Percentiles rank a stretch among this genome's conserved stretches.
These are phyloP conservation scores for Drosophila orosa DNA, from an alignment of 1,140 invertebrate genomes.

Conservation along the genomic window DNA sequence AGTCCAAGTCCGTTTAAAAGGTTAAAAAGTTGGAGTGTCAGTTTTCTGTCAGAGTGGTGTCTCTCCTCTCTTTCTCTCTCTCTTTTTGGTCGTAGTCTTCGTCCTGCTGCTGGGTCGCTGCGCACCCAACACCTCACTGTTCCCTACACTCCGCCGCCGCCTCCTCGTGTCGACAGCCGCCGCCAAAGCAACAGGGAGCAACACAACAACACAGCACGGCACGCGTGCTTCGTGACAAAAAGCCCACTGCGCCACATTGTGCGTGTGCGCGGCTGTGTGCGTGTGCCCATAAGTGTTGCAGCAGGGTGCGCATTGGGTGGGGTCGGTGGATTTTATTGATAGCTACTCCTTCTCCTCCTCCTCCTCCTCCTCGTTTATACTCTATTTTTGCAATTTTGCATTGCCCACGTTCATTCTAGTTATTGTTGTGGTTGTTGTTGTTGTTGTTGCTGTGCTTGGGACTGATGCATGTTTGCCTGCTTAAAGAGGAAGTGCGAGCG, in stretches of 20 bases:
- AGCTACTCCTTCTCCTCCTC: slow-evolving; percentile 1
- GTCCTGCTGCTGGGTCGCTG: slow-evolving; percentile 14
- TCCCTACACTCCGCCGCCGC: slow-evolving; percentile 1
- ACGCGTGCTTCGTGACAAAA: slow-evolving; percentile 32
- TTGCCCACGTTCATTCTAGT: not conserved
- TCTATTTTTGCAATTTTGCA: slow-evolving; percentile 2
- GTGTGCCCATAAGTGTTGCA: slow-evolving; percentile 17
- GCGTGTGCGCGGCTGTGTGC: slow-evolving; percentile 20
- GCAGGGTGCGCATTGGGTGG: slow-evolving; percentile 29
- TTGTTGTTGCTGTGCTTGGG: slow-evolving; percentile 14
- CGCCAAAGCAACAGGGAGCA: slow-evolving; percentile 42
- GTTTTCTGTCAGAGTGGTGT: not conserved
- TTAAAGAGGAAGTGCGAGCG: slow-evolving; percentile 26
- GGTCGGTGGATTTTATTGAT: slow-evolving; percentile 12
- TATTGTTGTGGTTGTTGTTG: not conserved
- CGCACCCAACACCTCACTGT: slow-evolving; percentile 19
- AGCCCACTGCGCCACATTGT: not conserved
- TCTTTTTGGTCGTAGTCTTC: not conserved
- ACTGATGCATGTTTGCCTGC: slow-evolving; percentile 26
- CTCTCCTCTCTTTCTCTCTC: not conserved
- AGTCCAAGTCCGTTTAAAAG: not conserved
- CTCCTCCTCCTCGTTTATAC: not conserved
- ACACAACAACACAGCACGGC: slow-evolving; percentile 22
- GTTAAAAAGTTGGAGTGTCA: not conserved
- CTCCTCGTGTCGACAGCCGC: slow-evolving; percentile 26